Evolutionary conservation across 2,113 vertebrate species (phyloP).

Genomic region (Tinamus guttatus): DNA sequence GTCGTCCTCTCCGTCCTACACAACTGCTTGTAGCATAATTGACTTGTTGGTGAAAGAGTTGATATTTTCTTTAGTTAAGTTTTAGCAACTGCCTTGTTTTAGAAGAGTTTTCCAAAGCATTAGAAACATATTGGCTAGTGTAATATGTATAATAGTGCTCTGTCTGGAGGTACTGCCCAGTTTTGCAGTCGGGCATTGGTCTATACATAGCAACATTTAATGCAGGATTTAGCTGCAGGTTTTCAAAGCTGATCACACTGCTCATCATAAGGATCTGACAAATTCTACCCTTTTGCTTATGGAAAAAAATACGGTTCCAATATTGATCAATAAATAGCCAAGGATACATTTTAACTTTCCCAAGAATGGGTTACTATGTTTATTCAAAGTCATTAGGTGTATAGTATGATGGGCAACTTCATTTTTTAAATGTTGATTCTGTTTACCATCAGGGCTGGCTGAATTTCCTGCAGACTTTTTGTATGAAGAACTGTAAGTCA

Average conservation of each 20-base stretch:
- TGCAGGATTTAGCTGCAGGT: not conserved
- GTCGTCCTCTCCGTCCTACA: not conserved
- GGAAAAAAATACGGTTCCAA: not conserved
- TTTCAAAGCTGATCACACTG: not conserved
- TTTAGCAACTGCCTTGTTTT: not conserved
- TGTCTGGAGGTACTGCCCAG: not conserved
- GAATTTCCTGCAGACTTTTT: not conserved
- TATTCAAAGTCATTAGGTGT: not conserved
- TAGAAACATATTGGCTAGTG: not conserved
- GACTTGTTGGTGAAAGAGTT: not conserved
- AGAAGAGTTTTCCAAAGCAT: not conserved
- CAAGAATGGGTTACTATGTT: not conserved
- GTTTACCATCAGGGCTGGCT: rapidly evolving
- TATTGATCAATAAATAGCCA: not conserved
- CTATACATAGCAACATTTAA: not conserved
- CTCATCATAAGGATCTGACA: not conserved
- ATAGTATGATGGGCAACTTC: not conserved
- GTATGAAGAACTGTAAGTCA: not conserved
- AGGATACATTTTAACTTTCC: not conserved
- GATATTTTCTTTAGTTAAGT: not conserved
- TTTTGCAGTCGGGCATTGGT: not conserved
- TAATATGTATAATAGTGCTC: not conserved
- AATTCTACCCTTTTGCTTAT: not conserved
- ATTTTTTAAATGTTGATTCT: not conserved
- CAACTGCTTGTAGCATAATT: not conserved